Evolutionary conservation across 2,888 invertebrate species (phyloP).

Genomic region (Leptinotarsa juncta): DNA sequence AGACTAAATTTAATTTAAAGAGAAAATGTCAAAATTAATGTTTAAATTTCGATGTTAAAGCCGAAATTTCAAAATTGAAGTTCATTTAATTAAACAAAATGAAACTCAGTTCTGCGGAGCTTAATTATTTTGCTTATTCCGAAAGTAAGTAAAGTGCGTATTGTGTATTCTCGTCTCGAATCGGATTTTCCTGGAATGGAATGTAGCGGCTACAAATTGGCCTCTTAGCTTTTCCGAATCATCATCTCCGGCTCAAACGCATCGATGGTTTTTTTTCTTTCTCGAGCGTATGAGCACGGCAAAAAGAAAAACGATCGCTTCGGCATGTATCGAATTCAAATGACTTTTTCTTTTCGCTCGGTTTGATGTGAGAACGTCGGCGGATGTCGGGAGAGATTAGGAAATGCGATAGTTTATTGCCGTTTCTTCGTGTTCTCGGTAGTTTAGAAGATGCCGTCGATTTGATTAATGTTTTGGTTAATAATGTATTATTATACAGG

Average conservation of each 20-base stretch:
- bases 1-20: too few species aligned
- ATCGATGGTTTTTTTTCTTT: neutral
- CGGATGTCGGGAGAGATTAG: slow-evolving; percentile 11
- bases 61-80: neutral
- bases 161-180: slow-evolving; percentile 41
- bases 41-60: neutral
- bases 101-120: slow-evolving; percentile 27
- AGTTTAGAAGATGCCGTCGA: slow-evolving; percentile 1
- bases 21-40: too few species aligned
- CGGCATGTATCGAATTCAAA: slow-evolving; percentile 17
- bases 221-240: slow-evolving; percentile 3
- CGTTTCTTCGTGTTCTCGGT: neutral
- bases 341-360: slow-evolving; percentile 6
- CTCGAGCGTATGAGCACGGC: neutral
- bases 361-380: neutral
- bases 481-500: too few species aligned
- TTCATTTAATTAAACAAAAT: slow-evolving; percentile 41
- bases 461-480: neutral
- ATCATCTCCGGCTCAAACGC: slow-evolving; percentile 17
- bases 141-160: slow-evolving; percentile 34
- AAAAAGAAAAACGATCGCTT: slow-evolving; percentile 1
- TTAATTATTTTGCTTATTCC: slow-evolving; percentile 36
- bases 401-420: slow-evolving; percentile 9
- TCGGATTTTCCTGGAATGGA: slow-evolving; percentile 32
- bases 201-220: slow-evolving; percentile 14